Conservation (phyloP, 2,888 invertebrate genomes). For the Hofmannophila pseudospretella region DNA sequence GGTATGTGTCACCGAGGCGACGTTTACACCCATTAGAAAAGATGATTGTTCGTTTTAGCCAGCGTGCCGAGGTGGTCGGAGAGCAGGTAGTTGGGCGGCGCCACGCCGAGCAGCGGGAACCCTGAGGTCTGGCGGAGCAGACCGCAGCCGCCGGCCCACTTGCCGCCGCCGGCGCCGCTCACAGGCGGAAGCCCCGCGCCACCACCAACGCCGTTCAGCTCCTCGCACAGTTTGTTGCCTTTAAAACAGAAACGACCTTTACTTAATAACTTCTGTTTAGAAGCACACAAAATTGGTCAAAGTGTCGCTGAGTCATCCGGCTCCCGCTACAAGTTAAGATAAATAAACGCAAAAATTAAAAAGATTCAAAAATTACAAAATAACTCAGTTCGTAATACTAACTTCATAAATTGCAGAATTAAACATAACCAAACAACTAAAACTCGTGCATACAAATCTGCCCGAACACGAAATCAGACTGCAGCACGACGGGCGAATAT, state of each 20-base stretch:
- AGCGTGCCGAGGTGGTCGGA: slow-evolving; percentile 80
- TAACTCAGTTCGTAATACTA: no score
- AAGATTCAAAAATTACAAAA: no score
- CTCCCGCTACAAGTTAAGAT: no score
- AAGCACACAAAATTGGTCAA: no score
- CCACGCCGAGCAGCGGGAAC: slow-evolving; percentile 78
- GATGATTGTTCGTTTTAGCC: slow-evolving; percentile 79
- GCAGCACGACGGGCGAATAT: slow-evolving; percentile 61
- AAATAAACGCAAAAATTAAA: no score
- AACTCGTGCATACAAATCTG: slow-evolving; percentile 61
- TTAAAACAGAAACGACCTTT: slow-evolving; percentile 26
- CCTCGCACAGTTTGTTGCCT: slow-evolving; percentile 69
- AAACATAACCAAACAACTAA: slow-evolving; percentile 23
- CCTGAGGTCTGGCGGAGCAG: slow-evolving; percentile 80
- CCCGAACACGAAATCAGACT: slow-evolving; percentile 66
- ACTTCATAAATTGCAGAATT: slow-evolving; percentile 15
- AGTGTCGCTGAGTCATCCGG: no score
- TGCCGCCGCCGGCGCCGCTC: slow-evolving; percentile 59
- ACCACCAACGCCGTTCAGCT: slow-evolving; percentile 56
- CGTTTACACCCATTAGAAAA: slow-evolving; percentile 75
- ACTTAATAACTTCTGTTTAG: no score
- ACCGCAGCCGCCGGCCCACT: slow-evolving; percentile 81
- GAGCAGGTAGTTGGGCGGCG: slow-evolving; percentile 79
- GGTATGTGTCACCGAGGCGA: slow-evolving; percentile 23
- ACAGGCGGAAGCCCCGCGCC: slow-evolving; percentile 54